Conservation (phyloP, 1,140 invertebrate species). For the Drosophila nigromelanica region DNA sequence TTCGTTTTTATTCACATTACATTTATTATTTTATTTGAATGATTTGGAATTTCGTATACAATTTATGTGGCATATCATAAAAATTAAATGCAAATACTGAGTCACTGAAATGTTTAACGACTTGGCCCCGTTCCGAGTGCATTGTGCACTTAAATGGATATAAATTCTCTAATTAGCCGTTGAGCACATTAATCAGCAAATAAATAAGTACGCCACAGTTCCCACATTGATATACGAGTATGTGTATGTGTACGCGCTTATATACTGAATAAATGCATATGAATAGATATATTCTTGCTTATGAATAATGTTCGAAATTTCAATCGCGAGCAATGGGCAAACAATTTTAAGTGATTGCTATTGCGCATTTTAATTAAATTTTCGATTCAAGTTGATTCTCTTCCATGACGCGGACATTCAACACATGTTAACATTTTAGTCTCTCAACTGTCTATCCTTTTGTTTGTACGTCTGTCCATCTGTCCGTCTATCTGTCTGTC, state of each 20-base stretch:
- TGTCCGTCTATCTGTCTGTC: slow-evolving; percentile 10
- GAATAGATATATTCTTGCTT: slow-evolving; percentile 20
- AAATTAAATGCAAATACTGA: slow-evolving; percentile 46
- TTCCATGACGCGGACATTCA: slow-evolving; percentile 49
- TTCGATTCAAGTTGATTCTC: slow-evolving; percentile 57
- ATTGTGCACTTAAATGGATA: slow-evolving; percentile 59
- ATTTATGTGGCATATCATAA: slow-evolving; percentile 43
- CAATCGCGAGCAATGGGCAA: slow-evolving; percentile 16
- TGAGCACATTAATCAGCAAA: slow-evolving; percentile 71
- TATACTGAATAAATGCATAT: background rate
- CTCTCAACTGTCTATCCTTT: slow-evolving; percentile 42
- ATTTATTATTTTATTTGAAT: slow-evolving; percentile 17
- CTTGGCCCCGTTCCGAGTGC: slow-evolving; percentile 48
- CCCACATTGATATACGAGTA: slow-evolving; percentile 11
- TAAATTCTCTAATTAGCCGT: slow-evolving; percentile 75
- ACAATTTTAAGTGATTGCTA: slow-evolving; percentile 59
- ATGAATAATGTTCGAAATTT: slow-evolving; percentile 46
- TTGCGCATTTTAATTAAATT: slow-evolving; percentile 31
- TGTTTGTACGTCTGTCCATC: slow-evolving; percentile 42
- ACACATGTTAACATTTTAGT: slow-evolving; percentile 57
- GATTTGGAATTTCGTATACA: slow-evolving; percentile 10
- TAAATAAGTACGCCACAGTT: slow-evolving; percentile 47
- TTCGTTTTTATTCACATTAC: background rate
- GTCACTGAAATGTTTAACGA: slow-evolving; percentile 47
- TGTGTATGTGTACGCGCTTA: slow-evolving; percentile 7